Evolutionary conservation across 2,797 vertebrate species (phyloP).

Genomic region (Silurus aristotelis): DNA sequence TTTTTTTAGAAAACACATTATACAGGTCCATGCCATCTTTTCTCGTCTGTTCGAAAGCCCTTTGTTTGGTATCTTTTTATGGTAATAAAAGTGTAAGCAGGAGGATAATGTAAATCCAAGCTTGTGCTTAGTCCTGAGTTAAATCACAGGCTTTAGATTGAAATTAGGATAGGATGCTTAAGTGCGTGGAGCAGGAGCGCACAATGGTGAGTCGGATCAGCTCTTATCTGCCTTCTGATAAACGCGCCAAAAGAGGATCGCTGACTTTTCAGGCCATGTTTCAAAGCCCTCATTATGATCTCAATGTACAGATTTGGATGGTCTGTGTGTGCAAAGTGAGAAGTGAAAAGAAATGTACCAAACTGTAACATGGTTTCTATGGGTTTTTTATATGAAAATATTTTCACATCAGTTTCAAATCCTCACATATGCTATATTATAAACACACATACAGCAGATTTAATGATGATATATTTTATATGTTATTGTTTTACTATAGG

Average conservation of each 20-base stretch:
- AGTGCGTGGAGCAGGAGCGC: not conserved
- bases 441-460: not conserved
- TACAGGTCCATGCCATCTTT: not conserved
- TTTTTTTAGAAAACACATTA: not conserved
- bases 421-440: not conserved
- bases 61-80: conserved; percentile 39
- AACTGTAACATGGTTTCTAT: not conserved
- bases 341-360: not conserved
- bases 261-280: not conserved
- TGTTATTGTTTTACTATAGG: not conserved
- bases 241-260: not conserved
- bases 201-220: not conserved
- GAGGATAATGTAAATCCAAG: conserved; percentile 37
- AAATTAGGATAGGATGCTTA: conserved; percentile 30
- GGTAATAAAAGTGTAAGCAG: conserved; percentile 27
- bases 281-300: conserved; percentile 6
- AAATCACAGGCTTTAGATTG: conserved; percentile 46
- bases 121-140: conserved; percentile 33
- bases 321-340: not conserved
- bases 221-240: conserved; percentile 3
- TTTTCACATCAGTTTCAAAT: not conserved
- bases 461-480: not conserved
- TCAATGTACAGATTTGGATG: not conserved
- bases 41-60: not conserved
- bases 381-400: not conserved